Percentiles rank a stretch among this genome's conserved stretches.
Conservation (phyloP, 2,797 vertebrate genomes). For the Manis crassicaudata region DNA sequence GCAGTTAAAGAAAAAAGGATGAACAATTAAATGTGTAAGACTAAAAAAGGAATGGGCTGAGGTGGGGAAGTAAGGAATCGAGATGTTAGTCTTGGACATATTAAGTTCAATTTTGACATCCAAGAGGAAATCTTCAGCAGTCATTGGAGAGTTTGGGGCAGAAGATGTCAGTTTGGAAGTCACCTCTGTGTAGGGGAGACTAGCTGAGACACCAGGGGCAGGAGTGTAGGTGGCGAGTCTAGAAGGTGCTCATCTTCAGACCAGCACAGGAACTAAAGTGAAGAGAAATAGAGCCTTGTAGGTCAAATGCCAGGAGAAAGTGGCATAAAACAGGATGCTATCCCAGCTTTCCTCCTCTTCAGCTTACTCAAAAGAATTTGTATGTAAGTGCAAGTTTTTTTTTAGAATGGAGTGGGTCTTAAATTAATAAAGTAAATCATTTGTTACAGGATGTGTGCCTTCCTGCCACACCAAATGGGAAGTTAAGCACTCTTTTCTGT, state of each 20-base stretch:
- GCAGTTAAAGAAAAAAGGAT: neutral
- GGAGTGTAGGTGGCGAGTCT: neutral
- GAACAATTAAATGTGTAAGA: neutral
- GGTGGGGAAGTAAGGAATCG: neutral
- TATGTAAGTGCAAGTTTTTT: neutral
- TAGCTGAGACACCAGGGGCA: neutral
- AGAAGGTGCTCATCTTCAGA: neutral
- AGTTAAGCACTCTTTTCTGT: neutral
- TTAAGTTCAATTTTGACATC: neutral
- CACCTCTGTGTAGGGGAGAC: neutral
- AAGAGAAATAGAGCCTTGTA: neutral
- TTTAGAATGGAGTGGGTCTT: neutral
- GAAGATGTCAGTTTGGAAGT: neutral
- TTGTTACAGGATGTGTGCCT: neutral
- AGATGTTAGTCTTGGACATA: neutral
- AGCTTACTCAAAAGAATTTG: neutral
- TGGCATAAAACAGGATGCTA: neutral
- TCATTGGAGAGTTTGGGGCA: neutral
- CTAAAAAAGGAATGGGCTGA: neutral
- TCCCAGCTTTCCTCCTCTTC: neutral
- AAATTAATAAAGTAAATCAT: neutral
- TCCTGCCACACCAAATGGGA: neutral
- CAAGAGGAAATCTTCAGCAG: neutral
- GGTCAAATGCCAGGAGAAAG: conserved; percentile 26
- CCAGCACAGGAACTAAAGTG: neutral